Percentiles rank a stretch among this genome's conserved stretches.
phyloP scores from a whole-genome alignment of 2,797 vertebrate species.

The Acrocephalus scirpaceus region DNA sequence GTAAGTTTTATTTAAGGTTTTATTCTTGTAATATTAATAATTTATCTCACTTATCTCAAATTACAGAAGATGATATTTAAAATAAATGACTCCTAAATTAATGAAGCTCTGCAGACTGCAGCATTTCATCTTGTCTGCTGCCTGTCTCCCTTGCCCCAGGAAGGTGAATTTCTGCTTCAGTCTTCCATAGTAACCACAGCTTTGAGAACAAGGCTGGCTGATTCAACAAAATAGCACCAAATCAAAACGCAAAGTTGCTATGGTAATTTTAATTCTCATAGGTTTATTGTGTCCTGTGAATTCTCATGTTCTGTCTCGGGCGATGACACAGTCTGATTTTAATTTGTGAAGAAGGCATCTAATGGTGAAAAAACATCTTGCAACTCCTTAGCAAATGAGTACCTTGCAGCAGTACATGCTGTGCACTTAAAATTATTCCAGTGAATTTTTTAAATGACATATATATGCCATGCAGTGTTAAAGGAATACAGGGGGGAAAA shows the following conservation, averaged over 20 bases:
- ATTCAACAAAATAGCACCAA: constrained; percentile 10
- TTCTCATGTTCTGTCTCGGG: neutral
- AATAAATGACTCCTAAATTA: constrained; percentile 1
- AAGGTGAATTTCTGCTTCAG: constrained; percentile 5
- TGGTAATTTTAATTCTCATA: constrained; percentile 12
- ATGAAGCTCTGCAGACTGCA: neutral
- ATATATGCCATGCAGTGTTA: rapidly evolving
- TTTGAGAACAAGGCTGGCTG: neutral
- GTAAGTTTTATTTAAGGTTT: neutral
- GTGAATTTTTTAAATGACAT: neutral
- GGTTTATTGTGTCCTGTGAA: neutral
- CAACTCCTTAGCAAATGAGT: neutral
- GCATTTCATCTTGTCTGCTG: neutral
- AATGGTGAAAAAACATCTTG: neutral
- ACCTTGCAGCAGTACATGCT: neutral
- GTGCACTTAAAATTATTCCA: neutral
- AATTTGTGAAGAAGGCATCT: neutral
- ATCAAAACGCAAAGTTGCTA: constrained; percentile 34
- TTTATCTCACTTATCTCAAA: neutral
- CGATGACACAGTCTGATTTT: neutral
- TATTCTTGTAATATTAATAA: neutral
- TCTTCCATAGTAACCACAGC: neutral
- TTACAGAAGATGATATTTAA: neutral
- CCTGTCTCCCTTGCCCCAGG: neutral
- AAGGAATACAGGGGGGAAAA: neutral